Percentiles rank a stretch among this genome's conserved stretches.
These are phyloP conservation scores for Cheilosia vulpina DNA, from an alignment of 2,888 invertebrate genomes.

Conservation along the genomic window DNA sequence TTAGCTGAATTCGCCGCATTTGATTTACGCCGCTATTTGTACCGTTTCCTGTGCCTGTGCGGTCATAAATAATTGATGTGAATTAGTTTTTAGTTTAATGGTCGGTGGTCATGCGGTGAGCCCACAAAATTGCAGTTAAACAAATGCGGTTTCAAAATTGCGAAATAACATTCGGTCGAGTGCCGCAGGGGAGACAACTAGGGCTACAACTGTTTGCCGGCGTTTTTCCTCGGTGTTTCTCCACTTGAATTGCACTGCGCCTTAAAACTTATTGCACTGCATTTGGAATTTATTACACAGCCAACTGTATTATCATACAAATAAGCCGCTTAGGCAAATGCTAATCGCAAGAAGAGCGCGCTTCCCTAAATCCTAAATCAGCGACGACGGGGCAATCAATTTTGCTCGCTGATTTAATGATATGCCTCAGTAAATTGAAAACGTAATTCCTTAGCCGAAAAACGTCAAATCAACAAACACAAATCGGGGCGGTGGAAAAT, in stretches of 20 bases:
- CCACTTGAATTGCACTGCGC: not conserved
- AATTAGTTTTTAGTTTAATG: constrained; percentile 49
- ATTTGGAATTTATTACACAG: constrained; percentile 57
- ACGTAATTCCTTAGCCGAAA: constrained; percentile 72
- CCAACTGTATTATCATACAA: constrained; percentile 67
- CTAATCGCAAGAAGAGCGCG: constrained; percentile 15
- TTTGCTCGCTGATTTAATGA: constrained; percentile 70
- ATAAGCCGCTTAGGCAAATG: constrained; percentile 50
- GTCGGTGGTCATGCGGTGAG: not conserved
- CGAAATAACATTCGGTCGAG: constrained; percentile 39
- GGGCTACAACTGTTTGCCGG: constrained; percentile 31
- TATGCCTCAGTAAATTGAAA: constrained; percentile 74
- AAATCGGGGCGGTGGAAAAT: constrained; percentile 71
- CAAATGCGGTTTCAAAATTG: constrained; percentile 29
- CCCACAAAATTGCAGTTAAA: constrained; percentile 42
- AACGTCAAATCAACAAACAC: constrained; percentile 71
- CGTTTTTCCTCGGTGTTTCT: not conserved
- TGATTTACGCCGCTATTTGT: constrained; percentile 47
- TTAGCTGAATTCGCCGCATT: constrained; percentile 50
- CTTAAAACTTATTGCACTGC: constrained; percentile 49
- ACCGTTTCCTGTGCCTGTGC: not conserved
- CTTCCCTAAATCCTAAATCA: constrained; percentile 65
- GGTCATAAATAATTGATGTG: constrained; percentile 57
- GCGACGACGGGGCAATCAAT: constrained; percentile 55
- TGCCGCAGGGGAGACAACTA: constrained; percentile 44